Evolutionary conservation across 2,113 vertebrate species (phyloP).

Genomic region (Myrmecobius fasciatus): DNA sequence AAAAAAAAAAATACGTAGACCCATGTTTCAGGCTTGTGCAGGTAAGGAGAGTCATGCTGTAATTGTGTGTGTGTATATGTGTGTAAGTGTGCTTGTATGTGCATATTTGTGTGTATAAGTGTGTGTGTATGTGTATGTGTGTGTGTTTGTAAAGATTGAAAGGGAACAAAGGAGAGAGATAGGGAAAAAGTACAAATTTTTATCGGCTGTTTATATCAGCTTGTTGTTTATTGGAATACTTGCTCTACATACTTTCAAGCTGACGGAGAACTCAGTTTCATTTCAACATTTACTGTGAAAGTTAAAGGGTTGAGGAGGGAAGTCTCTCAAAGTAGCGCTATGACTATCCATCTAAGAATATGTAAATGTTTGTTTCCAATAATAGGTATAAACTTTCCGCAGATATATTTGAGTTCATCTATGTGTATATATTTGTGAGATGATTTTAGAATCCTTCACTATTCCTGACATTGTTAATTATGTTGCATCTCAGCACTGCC

Average conservation of each 20-base stretch:
- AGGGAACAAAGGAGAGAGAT: conserved; percentile 27
- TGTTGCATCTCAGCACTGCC: conserved; percentile 57
- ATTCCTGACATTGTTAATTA: conserved; percentile 64
- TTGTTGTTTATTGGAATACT: conserved; percentile 63
- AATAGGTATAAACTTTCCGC: conserved; percentile 49
- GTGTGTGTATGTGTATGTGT: not conserved
- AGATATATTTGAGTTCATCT: conserved; percentile 49
- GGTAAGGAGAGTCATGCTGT: conserved; percentile 76
- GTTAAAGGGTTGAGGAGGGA: conserved; percentile 62
- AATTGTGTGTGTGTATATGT: not conserved
- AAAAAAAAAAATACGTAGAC: conserved; percentile 78
- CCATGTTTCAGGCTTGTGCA: conserved; percentile 81
- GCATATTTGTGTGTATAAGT: not conserved
- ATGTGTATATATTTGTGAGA: conserved; percentile 52
- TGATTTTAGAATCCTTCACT: conserved; percentile 46
- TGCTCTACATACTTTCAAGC: conserved; percentile 62
- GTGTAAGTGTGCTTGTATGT: not conserved
- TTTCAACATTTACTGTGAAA: conserved; percentile 71
- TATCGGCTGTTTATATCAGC: conserved; percentile 69
- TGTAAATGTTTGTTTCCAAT: conserved; percentile 60
- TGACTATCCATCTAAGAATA: conserved; percentile 60
- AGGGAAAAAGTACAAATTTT: conserved; percentile 29
- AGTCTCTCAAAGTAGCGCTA: conserved; percentile 67
- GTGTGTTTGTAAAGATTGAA: conserved; percentile 49
- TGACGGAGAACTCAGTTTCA: conserved; percentile 69